Evolutionary conservation across 2,888 invertebrate species (phyloP), one percentile per base, ranked within the genome.

Genomic region (Orthosia cruda): DNA sequence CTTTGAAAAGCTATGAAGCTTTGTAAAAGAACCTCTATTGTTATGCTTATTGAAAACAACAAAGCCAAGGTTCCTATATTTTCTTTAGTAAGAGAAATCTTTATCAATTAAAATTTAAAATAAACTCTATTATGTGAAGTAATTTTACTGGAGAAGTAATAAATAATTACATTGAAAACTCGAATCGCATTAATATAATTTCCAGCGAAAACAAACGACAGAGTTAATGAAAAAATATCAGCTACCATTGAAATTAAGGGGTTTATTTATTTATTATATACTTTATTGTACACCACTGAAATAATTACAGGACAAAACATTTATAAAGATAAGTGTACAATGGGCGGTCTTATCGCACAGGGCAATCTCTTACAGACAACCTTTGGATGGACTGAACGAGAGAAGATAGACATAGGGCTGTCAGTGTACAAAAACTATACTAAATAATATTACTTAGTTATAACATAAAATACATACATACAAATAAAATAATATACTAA

Each of bases 171-270:
- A 67, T 57, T 74, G 49, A 58, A 59, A 57, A 67, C 52, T 61
- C 47, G n/a, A 74, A 79, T 57, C 15, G 49, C 72, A 71, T 84
- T 32, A 26, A 79, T 80, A 67, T 64, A 54, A 66, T 62, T 67
- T 80, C 32, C 50, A 47, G 32, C n/a, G 26, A 52, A 58, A 58
- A 26, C 40, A 69, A 76, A 77, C 49, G 62, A 61, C 83, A 23
- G 32, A 9, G 3, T 70, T 70, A 86, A 82, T 85, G 66, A 70
- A 64, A 82, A 77, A 55, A 70, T 67, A 81, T 70, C 64, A 70
- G 20, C 23, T 18, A 47, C 78, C 70, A 61, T 77, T 83, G 67
- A 77, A 86, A 72, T 78, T 64, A 71, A 67, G 20, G 18, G n/a
- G n/a, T n/a, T n/a, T n/a, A n/a, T n/a, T n/a, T n/a, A n/a, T n/a